A percentile compares a stretch with the other conserved stretches of the same genome.
Evolutionary conservation across 92 coral and sea anemone genomes (phyloP).

Genomic region (Porites rus): DNA sequence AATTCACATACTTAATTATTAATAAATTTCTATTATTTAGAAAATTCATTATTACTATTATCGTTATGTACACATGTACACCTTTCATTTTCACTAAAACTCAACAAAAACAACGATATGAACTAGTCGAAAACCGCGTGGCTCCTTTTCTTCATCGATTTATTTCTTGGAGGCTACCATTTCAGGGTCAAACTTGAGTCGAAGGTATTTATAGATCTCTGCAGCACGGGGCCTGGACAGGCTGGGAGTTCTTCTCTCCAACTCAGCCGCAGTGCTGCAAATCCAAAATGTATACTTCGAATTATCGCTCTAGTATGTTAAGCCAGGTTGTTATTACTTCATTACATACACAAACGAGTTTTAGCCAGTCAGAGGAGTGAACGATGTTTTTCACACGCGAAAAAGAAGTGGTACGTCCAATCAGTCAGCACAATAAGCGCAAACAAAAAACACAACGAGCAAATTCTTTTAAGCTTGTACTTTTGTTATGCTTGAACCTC

Average conservation of each 20-base stretch:
- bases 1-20: neutral
- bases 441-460: no score
- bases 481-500: no score
- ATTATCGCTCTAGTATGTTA: neutral
- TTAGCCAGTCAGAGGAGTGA: no score
- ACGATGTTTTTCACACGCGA: no score
- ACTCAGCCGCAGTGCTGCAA: constrained; percentile 55
- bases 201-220: constrained; percentile 62
- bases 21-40: neutral
- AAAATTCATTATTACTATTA: neutral
- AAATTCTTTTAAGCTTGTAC: no score
- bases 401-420: no score
- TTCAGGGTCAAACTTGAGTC: constrained; percentile 58
- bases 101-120: neutral
- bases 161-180: constrained; percentile 50
- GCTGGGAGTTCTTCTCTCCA: constrained; percentile 63
- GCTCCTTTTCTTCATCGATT: neutral
- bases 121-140: neutral
- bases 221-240: constrained; percentile 62
- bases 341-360: no score
- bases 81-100: neutral
- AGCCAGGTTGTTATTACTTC: neutral
- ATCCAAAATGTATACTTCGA: neutral
- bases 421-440: no score
- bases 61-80: no score